These are phyloP conservation scores for Heliconius eleuchia DNA, from an alignment of 1,140 invertebrate genomes.

Conservation along the genomic window DNA sequence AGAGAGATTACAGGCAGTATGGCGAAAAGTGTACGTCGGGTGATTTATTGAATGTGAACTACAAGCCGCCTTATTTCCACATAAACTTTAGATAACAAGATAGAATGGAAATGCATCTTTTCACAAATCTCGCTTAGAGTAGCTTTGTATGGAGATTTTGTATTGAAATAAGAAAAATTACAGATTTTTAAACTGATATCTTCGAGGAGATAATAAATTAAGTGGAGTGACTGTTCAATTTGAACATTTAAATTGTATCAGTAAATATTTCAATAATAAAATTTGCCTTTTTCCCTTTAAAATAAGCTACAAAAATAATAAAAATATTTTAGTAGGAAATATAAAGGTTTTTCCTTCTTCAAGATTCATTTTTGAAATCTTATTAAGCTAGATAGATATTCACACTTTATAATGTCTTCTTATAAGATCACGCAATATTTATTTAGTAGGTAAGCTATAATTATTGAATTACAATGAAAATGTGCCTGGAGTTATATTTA, in stretches of 20 bases:
- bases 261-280: no score
- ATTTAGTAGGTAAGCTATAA: background rate
- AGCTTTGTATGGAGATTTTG: background rate
- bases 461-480: background rate
- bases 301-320: no score
- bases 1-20: constrained; percentile 30
- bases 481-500: background rate
- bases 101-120: background rate
- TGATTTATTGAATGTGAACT: constrained; percentile 11
- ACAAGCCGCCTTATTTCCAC: background rate
- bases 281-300: no score
- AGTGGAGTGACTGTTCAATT: no score
- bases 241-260: no score
- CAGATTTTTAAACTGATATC: no score
- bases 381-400: background rate
- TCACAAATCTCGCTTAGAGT: background rate
- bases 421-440: background rate
- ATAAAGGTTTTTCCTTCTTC: no score
- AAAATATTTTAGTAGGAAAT: no score
- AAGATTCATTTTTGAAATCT: background rate
- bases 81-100: background rate
- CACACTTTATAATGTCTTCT: background rate
- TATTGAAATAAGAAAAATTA: no score
- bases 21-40: constrained; percentile 1
- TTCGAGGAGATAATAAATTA: no score